phyloP scores from a whole-genome alignment of 1,140 invertebrate species.

The Berghia stephanieae region DNA sequence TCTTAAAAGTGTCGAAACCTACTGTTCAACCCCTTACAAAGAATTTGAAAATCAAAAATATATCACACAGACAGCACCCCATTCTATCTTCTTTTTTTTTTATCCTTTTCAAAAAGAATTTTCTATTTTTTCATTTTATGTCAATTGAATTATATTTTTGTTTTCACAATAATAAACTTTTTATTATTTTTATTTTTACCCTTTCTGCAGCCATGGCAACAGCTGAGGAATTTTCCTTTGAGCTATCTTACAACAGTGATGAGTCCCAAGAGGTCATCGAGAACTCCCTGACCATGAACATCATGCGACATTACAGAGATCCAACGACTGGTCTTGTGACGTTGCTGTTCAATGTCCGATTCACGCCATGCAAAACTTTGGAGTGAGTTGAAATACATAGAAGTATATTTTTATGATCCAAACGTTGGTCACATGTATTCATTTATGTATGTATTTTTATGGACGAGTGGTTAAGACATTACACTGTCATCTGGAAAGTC shows the following conservation, averaged over 20 bases:
- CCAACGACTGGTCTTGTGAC: conserved; percentile 56
- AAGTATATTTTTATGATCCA: neutral
- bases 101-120: too few relatives aligned
- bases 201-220: conserved; percentile 51
- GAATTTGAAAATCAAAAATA: too few relatives aligned
- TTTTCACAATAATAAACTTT: neutral
- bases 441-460: too few relatives aligned
- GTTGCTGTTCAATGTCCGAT: conserved; percentile 62
- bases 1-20: too few relatives aligned
- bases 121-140: neutral
- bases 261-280: conserved; percentile 48
- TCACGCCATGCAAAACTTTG: conserved; percentile 61
- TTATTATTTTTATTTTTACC: conserved; percentile 13
- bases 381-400: conserved; percentile 47
- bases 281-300: conserved; percentile 50
- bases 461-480: too few relatives aligned
- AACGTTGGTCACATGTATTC: neutral
- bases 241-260: conserved; percentile 47
- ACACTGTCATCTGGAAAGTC: too few relatives aligned
- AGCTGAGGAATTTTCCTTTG: conserved; percentile 60
- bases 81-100: too few relatives aligned
- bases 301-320: conserved; percentile 58
- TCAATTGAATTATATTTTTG: neutral
- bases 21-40: too few relatives aligned
- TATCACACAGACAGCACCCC: too few relatives aligned